Conservation (phyloP, 1,140 invertebrate genomes). For the Hormaphis cornu region DNA sequence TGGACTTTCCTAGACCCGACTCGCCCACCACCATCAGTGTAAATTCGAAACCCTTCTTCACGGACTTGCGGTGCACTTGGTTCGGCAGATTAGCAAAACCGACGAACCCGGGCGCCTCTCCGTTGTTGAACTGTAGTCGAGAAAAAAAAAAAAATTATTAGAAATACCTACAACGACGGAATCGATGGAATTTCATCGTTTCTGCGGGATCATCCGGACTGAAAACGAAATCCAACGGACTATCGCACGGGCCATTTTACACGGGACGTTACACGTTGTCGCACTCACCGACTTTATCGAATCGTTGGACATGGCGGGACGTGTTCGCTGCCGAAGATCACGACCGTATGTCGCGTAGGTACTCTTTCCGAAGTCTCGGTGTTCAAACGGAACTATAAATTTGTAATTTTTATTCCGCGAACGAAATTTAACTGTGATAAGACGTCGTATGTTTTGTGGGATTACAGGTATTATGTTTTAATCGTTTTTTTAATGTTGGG, state of each 20-base stretch:
- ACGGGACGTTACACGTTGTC: no score
- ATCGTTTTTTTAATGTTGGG: no score
- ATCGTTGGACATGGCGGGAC: conserved; percentile 41
- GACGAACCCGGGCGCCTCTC: conserved; percentile 79
- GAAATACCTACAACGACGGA: neutral
- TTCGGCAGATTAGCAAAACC: conserved; percentile 92
- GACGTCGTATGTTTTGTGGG: no score
- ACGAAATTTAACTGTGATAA: no score
- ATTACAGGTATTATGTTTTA: no score
- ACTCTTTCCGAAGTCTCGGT: no score
- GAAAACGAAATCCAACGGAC: conserved; percentile 29
- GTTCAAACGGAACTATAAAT: no score
- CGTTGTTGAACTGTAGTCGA: conserved; percentile 58
- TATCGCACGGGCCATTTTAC: neutral
- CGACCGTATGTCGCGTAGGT: neutral
- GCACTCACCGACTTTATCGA: conserved; percentile 43
- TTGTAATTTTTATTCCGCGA: no score
- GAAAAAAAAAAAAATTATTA: conserved; percentile 23
- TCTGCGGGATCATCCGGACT: neutral
- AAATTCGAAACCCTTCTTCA: conserved; percentile 97
- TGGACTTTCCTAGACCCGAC: conserved; percentile 94
- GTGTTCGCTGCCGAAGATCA: neutral
- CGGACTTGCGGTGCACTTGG: conserved; percentile 90
- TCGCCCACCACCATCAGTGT: conserved; percentile 97
- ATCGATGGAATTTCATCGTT: neutral